Conservation (phyloP, 2,888 invertebrate species). For the Toxonevra muliebris region DNA sequence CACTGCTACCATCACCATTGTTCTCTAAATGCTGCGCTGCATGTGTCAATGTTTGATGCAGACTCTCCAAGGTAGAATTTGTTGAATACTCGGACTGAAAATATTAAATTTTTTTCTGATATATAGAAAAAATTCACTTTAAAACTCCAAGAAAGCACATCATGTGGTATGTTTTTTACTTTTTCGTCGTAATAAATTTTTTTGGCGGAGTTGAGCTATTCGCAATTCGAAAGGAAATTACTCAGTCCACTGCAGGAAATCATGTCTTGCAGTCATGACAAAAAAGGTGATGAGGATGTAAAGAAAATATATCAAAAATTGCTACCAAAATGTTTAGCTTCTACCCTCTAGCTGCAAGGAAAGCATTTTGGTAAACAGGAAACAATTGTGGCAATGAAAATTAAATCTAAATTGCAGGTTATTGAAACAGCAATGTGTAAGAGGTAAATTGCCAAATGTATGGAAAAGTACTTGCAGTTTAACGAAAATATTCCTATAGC, state of each 20-base stretch:
- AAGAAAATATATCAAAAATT: neutral
- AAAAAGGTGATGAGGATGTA: constrained; percentile 32
- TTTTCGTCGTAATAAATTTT: too few relatives aligned
- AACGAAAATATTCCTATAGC: too few relatives aligned
- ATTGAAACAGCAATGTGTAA: neutral
- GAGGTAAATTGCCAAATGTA: neutral
- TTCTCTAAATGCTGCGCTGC: constrained; percentile 53
- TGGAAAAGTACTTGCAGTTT: too few relatives aligned
- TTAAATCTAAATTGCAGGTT: neutral
- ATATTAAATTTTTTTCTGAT: neutral
- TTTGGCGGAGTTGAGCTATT: too few relatives aligned
- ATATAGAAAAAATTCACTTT: neutral
- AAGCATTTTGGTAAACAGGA: constrained; percentile 22
- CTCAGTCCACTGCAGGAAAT: constrained; percentile 61
- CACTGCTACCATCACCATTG: constrained; percentile 36
- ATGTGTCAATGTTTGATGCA: constrained; percentile 35
- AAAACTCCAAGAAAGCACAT: too few relatives aligned
- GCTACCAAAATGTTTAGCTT: neutral
- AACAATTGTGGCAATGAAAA: constrained; percentile 26
- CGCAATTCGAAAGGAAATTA: constrained; percentile 54
- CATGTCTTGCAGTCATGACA: constrained; percentile 47
- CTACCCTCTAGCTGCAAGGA: too few relatives aligned
- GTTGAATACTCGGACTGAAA: constrained; percentile 11
- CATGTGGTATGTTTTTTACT: too few relatives aligned
- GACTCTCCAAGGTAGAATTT: constrained; percentile 2